Conservation (phyloP, 2,888 invertebrate genomes). For the Oegoconia quadripuncta region DNA sequence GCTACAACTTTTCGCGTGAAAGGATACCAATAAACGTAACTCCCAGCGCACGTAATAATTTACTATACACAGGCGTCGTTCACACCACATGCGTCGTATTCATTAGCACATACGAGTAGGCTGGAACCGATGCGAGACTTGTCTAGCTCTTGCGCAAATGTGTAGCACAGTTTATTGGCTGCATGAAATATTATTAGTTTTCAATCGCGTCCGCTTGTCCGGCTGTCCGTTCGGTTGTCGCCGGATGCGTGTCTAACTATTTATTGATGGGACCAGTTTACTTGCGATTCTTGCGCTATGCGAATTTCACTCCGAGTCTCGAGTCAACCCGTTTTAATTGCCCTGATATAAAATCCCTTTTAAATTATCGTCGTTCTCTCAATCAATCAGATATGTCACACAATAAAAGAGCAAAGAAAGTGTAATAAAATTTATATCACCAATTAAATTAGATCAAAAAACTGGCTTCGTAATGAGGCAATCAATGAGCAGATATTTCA, state of each 20-base stretch:
- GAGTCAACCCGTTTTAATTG: slow-evolving; percentile 43
- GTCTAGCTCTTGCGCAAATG: slow-evolving; percentile 53
- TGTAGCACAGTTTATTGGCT: slow-evolving; percentile 42
- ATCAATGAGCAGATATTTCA: slow-evolving; percentile 43
- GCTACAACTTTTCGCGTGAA: not conserved
- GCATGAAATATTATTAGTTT: slow-evolving; percentile 61
- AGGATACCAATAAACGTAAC: not conserved
- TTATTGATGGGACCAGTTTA: slow-evolving; percentile 59
- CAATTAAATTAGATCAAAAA: slow-evolving; percentile 64
- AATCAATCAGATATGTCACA: slow-evolving; percentile 32
- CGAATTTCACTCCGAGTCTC: slow-evolving; percentile 51
- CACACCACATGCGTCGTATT: slow-evolving; percentile 22
- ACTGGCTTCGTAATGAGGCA: slow-evolving; percentile 53
- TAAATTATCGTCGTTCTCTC: slow-evolving; percentile 28
- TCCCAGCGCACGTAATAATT: not conserved
- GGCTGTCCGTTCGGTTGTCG: slow-evolving; percentile 48
- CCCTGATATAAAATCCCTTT: slow-evolving; percentile 41
- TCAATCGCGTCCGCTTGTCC: slow-evolving; percentile 57
- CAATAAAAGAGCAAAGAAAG: slow-evolving; percentile 35
- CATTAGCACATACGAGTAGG: slow-evolving; percentile 31
- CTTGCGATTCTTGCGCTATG: slow-evolving; percentile 34
- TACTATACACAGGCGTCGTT: not conserved
- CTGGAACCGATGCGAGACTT: slow-evolving; percentile 24
- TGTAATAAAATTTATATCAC: slow-evolving; percentile 48
- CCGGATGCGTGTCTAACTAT: slow-evolving; percentile 62